Evolutionary conservation across 2,888 invertebrate species (phyloP).

Genomic region (Pollenia griseotomentosa): DNA sequence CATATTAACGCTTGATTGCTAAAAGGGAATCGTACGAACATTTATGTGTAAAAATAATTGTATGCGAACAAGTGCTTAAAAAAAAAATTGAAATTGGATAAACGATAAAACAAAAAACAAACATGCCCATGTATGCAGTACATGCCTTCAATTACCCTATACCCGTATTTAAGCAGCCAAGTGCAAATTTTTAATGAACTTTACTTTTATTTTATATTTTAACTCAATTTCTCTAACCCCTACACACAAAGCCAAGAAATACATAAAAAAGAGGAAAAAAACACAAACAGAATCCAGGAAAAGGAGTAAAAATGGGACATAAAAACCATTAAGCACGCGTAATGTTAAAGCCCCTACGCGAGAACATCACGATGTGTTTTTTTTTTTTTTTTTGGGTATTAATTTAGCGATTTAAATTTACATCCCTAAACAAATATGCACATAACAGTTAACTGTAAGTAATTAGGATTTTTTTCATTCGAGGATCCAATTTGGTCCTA

Average conservation of each 20-base stretch:
- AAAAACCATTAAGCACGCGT: too few relatives aligned
- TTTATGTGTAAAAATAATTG: not conserved
- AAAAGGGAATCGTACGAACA: constrained; percentile 19
- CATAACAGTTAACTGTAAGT: too few relatives aligned
- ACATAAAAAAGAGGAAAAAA: not conserved
- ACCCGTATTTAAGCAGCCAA: constrained; percentile 44
- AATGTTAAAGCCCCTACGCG: too few relatives aligned
- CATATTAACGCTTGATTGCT: constrained; percentile 58
- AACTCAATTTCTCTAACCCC: not conserved
- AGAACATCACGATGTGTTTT: too few relatives aligned
- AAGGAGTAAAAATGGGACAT: too few relatives aligned
- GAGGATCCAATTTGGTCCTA: too few relatives aligned
- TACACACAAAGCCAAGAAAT: not conserved
- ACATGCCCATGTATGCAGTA: constrained; percentile 1
- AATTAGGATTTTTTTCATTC: too few relatives aligned
- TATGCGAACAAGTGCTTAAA: not conserved
- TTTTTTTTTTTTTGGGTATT: too few relatives aligned
- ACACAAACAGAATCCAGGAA: too few relatives aligned
- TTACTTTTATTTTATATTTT: constrained; percentile 11
- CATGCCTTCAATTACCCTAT: not conserved
- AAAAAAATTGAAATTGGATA: not conserved
- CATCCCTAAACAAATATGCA: too few relatives aligned
- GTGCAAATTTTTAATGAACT: constrained; percentile 63
- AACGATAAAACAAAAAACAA: not conserved
- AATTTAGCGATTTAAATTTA: too few relatives aligned